These are phyloP conservation scores for Temnothorax longispinosus DNA, from an alignment of 1,140 invertebrate species.

Conservation along the genomic window DNA sequence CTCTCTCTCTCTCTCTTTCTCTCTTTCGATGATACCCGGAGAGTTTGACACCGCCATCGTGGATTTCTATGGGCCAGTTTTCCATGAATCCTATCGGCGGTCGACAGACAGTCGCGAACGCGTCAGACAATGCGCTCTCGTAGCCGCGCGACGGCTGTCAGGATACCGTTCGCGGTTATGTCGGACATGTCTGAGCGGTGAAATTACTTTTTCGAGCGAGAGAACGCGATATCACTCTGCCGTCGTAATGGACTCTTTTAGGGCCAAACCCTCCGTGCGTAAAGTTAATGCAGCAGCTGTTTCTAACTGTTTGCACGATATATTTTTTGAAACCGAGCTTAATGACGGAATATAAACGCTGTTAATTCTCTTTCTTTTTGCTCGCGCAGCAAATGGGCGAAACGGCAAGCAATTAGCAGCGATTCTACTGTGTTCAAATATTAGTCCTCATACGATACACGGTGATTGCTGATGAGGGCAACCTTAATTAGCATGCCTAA, in stretches of 20 bases:
- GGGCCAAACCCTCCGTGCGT: neutral
- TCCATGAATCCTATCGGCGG: constrained; percentile 78
- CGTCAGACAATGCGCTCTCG: constrained; percentile 59
- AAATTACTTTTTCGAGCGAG: constrained; percentile 45
- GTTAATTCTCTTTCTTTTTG: neutral
- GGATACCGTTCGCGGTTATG: constrained; percentile 23
- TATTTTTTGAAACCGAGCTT: neutral
- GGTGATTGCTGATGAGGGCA: constrained; percentile 4
- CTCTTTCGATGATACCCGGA: constrained; percentile 9
- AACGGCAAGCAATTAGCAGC: constrained; percentile 23
- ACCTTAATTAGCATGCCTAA: constrained; percentile 16
- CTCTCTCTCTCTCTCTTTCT: neutral
- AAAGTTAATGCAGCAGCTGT: neutral
- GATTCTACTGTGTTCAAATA: constrained; percentile 40
- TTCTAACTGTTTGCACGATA: neutral
- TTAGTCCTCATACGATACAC: constrained; percentile 8
- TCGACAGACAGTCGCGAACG: constrained; percentile 69
- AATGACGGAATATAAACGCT: neutral
- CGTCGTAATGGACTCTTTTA: neutral
- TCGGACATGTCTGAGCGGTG: constrained; percentile 14
- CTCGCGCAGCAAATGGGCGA: neutral
- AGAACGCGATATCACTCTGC: neutral
- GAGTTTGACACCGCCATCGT: constrained; percentile 60
- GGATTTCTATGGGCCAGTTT: constrained; percentile 76
- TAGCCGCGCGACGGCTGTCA: constrained; percentile 41